These are phyloP conservation scores for Pongo pygmaeus DNA, from an alignment of 2,113 vertebrate species.

Conservation along the genomic window DNA sequence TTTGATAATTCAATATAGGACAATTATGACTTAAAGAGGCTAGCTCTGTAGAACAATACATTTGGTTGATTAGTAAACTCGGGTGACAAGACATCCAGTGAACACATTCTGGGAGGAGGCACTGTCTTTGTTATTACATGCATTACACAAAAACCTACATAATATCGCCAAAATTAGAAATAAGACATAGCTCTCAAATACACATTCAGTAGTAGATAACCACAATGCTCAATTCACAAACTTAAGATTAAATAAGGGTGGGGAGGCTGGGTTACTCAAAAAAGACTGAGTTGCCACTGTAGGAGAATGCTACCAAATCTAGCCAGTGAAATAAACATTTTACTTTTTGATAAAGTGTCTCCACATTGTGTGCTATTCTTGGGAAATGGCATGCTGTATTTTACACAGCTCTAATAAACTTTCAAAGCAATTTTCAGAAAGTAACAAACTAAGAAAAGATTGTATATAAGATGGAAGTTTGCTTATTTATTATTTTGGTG, in stretches of 20 bases:
- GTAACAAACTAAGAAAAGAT: background rate
- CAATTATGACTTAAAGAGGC: background rate
- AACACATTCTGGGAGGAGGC: background rate
- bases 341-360: background rate
- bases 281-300: background rate
- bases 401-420: slow-evolving; percentile 1
- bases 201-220: background rate
- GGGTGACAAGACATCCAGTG: too few species aligned
- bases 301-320: background rate
- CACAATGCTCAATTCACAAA: background rate
- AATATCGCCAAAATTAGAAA: background rate
- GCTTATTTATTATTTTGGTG: slow-evolving; percentile 5
- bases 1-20: background rate
- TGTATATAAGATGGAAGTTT: background rate
- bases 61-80: background rate
- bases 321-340: background rate
- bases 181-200: background rate
- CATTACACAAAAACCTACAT: background rate
- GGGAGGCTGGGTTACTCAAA: background rate
- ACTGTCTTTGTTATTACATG: background rate
- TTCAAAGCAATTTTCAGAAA: slow-evolving; percentile 24
- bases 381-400: background rate
- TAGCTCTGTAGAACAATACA: background rate
- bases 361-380: background rate
- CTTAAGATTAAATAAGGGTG: background rate